Percentiles rank a stretch among this genome's conserved stretches.
These are phyloP conservation scores for Iguana delicatissima DNA, from an alignment of 2,797 vertebrate species.

Conservation along the genomic window DNA sequence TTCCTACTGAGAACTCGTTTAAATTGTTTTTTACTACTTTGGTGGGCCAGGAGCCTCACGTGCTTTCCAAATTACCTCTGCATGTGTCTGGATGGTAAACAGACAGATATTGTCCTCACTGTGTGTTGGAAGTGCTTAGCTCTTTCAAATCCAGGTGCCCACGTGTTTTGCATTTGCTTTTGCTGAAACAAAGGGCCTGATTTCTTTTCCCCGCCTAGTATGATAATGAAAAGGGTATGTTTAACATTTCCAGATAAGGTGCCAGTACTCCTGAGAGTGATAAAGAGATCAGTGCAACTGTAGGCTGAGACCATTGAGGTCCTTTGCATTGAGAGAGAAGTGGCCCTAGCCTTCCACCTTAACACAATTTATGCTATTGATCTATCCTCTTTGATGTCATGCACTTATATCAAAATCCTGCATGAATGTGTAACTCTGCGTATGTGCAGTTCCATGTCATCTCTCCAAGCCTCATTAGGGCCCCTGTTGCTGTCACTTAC, in stretches of 20 bases:
- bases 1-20: slow-evolving; percentile 31
- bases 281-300: background rate
- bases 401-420: background rate
- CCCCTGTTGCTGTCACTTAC: too few relatives aligned
- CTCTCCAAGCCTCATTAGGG: too few relatives aligned
- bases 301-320: background rate
- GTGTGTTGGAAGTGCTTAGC: slow-evolving; percentile 31
- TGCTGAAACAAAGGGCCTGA: slow-evolving; percentile 46
- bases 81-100: slow-evolving; percentile 19
- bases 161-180: rapidly evolving
- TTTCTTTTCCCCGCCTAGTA: slow-evolving; percentile 9
- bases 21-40: slow-evolving; percentile 34
- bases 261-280: background rate
- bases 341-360: background rate
- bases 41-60: slow-evolving; percentile 38
- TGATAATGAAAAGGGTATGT: slow-evolving; percentile 39
- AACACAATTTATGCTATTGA: background rate
- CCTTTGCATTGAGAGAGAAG: background rate
- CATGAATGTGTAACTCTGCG: background rate
- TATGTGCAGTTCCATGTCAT: too few relatives aligned
- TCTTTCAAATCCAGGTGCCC: slow-evolving; percentile 45
- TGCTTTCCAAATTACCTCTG: slow-evolving; percentile 45
- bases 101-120: slow-evolving; percentile 28
- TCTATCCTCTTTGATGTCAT: background rate
- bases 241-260: background rate